Evolutionary conservation across 2,888 invertebrate genomes (phyloP).

Genomic region (Caenorhabditis afra): DNA sequence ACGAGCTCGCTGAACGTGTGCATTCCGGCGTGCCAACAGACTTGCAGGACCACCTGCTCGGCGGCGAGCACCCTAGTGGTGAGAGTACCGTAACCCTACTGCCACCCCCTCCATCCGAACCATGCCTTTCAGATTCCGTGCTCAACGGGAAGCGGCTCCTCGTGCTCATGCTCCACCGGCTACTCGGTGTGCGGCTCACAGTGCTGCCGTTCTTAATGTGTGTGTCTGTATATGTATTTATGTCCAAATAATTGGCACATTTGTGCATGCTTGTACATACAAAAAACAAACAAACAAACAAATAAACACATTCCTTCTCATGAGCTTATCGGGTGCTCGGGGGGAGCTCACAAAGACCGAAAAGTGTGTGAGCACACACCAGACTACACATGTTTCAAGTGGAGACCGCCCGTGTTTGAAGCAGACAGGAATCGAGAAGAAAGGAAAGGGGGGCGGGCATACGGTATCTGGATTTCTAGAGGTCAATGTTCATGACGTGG

Average conservation of each 20-base stretch:
- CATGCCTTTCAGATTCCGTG: constrained; percentile 41
- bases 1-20: constrained; percentile 47
- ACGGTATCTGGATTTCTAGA: constrained; percentile 28
- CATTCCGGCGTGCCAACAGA: constrained; percentile 56
- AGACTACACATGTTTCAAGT: constrained; percentile 50
- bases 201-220: constrained; percentile 40
- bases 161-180: constrained; percentile 45
- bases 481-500: constrained; percentile 32
- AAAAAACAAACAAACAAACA: neutral
- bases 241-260: constrained; percentile 5
- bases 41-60: constrained; percentile 43
- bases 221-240: no score
- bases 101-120: no score
- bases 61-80: constrained; percentile 46
- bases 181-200: constrained; percentile 51
- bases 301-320: constrained; percentile 34
- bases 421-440: constrained; percentile 30
- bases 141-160: constrained; percentile 13
- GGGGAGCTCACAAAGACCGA: constrained; percentile 19
- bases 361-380: constrained; percentile 23
- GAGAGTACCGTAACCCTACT: neutral
- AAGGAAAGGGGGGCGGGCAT: no score
- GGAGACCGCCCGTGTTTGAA: constrained; percentile 6
- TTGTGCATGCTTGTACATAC: neutral
- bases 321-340: no score